Evolutionary conservation across 2,797 vertebrate genomes (phyloP).

Genomic region (Paramormyrops hopkinsi): DNA sequence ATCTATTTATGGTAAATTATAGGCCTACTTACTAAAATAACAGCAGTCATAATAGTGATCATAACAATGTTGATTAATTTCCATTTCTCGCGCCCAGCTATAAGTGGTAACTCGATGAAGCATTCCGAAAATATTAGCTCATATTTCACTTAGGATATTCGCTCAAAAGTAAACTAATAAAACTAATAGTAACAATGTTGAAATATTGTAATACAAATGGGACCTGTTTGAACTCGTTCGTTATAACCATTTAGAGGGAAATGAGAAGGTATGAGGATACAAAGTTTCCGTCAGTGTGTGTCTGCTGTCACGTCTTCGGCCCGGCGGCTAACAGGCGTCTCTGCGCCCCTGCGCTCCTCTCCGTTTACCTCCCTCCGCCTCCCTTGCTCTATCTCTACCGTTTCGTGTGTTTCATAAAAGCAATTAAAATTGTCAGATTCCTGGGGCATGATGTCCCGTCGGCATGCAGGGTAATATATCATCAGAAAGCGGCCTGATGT

Average conservation of each 20-base stretch:
- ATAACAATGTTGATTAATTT: neutral
- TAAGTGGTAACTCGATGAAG: neutral
- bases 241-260: neutral
- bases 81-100: neutral
- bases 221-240: neutral
- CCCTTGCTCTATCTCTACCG: neutral
- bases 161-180: neutral
- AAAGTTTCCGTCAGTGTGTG: neutral
- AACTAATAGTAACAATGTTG: neutral
- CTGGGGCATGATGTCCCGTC: conserved; percentile 50
- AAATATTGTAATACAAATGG: neutral
- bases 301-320: neutral
- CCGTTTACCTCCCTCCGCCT: conserved; percentile 17
- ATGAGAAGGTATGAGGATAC: neutral
- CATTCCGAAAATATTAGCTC: conserved; percentile 6
- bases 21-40: neutral
- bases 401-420: conserved; percentile 19
- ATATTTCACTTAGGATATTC: neutral
- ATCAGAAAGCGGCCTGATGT: conserved; percentile 70
- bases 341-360: neutral
- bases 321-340: neutral
- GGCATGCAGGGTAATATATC: conserved; percentile 72
- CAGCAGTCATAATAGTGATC: neutral
- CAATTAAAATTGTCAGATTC: conserved; percentile 23
- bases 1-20: neutral